Evolutionary conservation across 1,140 invertebrate genomes (phyloP), one percentile per base, ranked within the genome.

Genomic region (Drosophila ficusphila): DNA sequence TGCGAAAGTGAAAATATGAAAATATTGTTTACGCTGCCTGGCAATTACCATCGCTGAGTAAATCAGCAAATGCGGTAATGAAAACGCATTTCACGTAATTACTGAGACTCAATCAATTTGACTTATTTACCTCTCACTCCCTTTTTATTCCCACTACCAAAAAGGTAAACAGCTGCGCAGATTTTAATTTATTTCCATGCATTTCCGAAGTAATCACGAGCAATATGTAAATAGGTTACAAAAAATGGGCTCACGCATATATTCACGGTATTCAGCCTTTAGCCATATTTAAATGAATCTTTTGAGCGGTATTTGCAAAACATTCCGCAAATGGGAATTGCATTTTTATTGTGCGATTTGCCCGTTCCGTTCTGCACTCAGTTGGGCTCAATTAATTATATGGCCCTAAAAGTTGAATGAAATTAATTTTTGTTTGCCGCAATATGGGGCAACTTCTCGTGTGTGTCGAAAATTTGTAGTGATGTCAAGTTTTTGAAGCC

Each of bases 321-420:
- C 21, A 46, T 61, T 72, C 52, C 70, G 44, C 36, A 27, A 77
- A 68, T 49, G 25, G 47, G 34, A 70, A 71, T 49, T 62, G 31
- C 36, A 56, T n/a, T 47, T 58, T 9, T 27, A 52, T 75, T 75
- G 48, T 52, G 34, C 12, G n/a, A 56, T 25, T 23, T 33, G 7
- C 5, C 19, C 16, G 31, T 11, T 7, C 3, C 3, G 12, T 38
- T 1, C 1, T 14, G 34, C 52, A 8, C 29, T 7, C 49, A 12
- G n/a, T 12, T 33, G 76, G 48, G 58, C 74, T 42, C 60, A 60
- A 53, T 74, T 91, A 62, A 68, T 67, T 67, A 70, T 90, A 29
- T 48, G 42, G 41, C 36, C 42, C 51, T 19, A 60, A 64, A 79
- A 39, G 64, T 67, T 75, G 58, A 61, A 75, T 25, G 47, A 65